Evolutionary conservation across 2,113 vertebrate species (phyloP).

Genomic region (Tichodroma muraria): DNA sequence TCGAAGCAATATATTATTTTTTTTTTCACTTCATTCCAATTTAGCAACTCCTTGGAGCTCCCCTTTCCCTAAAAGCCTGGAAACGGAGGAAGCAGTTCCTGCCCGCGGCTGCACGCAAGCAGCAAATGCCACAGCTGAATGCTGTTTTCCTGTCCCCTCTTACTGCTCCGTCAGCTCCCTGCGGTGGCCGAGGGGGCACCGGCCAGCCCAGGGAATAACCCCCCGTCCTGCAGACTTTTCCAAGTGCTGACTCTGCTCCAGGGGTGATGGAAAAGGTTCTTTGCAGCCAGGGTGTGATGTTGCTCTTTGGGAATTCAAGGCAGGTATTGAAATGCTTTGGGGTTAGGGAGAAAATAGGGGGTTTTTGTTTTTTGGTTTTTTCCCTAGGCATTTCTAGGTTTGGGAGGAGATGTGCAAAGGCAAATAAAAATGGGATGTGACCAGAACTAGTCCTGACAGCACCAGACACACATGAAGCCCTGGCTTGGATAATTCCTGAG

Average conservation of each 20-base stretch:
- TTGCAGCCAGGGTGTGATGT: background rate
- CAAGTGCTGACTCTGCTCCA: background rate
- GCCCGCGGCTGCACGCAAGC: conserved; percentile 61
- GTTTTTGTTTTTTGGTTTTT: background rate
- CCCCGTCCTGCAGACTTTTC: background rate
- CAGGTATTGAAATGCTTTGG: background rate
- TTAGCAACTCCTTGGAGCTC: conserved; percentile 60
- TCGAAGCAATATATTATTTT: background rate
- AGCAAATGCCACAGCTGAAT: conserved; percentile 24
- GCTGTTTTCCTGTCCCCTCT: conserved; percentile 60
- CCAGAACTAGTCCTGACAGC: background rate
- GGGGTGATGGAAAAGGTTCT: background rate
- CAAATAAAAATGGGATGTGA: background rate
- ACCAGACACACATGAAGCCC: accelerated
- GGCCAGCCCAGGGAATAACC: background rate
- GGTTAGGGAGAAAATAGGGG: background rate
- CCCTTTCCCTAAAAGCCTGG: conserved; percentile 26
- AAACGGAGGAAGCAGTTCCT: conserved; percentile 71
- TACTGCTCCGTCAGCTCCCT: conserved; percentile 48
- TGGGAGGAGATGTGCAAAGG: background rate
- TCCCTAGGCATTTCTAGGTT: too few relatives aligned
- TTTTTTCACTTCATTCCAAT: conserved; percentile 53
- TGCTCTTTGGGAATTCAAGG: background rate
- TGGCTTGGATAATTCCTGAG: background rate
- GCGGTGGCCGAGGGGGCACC: background rate